These are phyloP conservation scores for Harpalus rufipes DNA, from an alignment of 2,888 invertebrate genomes.

Conservation along the genomic window DNA sequence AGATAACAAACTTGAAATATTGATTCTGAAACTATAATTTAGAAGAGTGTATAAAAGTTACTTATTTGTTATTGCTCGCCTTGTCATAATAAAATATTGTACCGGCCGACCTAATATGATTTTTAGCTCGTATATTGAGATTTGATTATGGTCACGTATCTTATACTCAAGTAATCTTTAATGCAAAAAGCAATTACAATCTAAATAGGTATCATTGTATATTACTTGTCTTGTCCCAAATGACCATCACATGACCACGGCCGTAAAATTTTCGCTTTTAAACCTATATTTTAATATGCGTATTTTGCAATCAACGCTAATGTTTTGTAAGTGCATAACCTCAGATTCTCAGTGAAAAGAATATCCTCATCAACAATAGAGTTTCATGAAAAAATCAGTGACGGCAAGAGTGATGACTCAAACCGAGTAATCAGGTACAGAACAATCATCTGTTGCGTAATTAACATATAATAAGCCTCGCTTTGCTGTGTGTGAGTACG, in stretches of 20 bases:
- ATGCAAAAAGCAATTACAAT: background rate
- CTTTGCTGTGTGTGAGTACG: conserved; percentile 9
- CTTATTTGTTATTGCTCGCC: too few species aligned
- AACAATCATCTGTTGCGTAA: conserved; percentile 24
- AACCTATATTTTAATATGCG: too few species aligned
- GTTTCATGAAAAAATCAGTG: conserved; percentile 12
- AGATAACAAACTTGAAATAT: too few species aligned
- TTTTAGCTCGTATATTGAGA: too few species aligned
- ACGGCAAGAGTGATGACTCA: conserved; percentile 32
- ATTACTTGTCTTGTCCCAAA: too few species aligned
- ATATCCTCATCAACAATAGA: background rate
- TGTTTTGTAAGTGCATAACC: background rate
- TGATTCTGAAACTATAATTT: too few species aligned
- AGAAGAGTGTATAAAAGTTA: too few species aligned
- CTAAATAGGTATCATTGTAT: background rate
- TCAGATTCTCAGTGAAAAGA: background rate
- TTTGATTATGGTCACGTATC: too few species aligned
- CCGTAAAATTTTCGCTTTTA: too few species aligned
- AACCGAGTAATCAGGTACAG: conserved; percentile 30
- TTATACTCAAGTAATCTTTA: background rate
- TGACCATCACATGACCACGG: too few species aligned
- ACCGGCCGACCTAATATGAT: too few species aligned
- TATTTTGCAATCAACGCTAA: background rate
- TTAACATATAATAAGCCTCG: conserved; percentile 35
- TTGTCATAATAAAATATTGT: too few species aligned